Conservation (phyloP, 2,888 invertebrate species). For the Kryphioiulus occultus region DNA sequence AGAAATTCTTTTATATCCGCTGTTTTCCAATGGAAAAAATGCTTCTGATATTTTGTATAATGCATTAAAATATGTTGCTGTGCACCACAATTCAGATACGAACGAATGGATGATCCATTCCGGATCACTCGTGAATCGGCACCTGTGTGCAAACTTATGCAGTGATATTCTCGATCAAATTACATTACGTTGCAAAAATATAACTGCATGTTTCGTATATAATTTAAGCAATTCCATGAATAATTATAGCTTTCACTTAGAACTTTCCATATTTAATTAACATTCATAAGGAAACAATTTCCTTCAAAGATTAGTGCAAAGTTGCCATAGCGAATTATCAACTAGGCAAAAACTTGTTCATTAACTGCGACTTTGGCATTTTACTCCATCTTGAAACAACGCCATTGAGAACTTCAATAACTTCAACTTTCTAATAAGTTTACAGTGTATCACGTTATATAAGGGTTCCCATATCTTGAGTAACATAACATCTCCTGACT, state of each 20-base stretch:
- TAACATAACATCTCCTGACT: no score
- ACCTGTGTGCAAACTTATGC: neutral
- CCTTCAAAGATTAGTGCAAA: no score
- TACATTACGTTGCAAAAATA: neutral
- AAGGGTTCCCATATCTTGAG: no score
- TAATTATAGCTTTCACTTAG: neutral
- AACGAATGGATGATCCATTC: neutral
- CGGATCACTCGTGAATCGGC: neutral
- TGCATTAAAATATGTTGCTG: constrained; percentile 18
- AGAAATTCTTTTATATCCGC: constrained; percentile 9
- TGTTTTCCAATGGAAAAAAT: neutral
- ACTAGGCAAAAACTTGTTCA: no score
- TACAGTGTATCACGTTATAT: no score
- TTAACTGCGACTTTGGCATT: no score
- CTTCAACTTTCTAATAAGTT: no score
- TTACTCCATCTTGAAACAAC: no score
- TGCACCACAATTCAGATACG: neutral
- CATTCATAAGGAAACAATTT: no score
- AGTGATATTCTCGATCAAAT: neutral
- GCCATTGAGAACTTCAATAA: no score
- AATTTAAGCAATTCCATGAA: neutral
- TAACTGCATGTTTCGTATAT: neutral
- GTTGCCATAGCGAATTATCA: no score
- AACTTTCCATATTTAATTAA: neutral
- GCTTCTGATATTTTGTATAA: neutral